phyloP scores from a whole-genome alignment of 2,113 vertebrate species.

The Dasypus novemcinctus region DNA sequence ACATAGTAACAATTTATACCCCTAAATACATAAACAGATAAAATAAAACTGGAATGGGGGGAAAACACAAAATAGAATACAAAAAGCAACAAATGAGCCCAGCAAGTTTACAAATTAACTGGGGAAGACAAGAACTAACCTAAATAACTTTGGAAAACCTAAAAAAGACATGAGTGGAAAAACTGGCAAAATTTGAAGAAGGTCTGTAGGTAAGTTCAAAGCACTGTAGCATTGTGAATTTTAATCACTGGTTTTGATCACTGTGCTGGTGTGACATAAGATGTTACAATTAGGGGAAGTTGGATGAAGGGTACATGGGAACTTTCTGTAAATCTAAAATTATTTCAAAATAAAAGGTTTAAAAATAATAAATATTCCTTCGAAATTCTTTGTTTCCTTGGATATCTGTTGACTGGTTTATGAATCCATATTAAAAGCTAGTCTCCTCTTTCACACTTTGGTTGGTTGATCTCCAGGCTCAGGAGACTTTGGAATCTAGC shows the following conservation, averaged over 20 bases:
- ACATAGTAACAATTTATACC: too few relatives aligned
- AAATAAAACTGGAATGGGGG: too few relatives aligned
- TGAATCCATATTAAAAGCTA: not conserved
- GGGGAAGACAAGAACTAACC: too few relatives aligned
- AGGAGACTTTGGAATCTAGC: not conserved
- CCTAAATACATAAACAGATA: too few relatives aligned
- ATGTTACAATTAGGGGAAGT: not conserved
- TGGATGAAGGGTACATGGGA: not conserved
- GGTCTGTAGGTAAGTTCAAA: not conserved
- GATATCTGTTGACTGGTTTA: not conserved
- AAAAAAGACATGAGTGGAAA: not conserved
- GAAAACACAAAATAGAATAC: too few relatives aligned
- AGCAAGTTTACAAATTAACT: too few relatives aligned
- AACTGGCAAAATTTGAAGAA: not conserved
- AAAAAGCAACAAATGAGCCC: too few relatives aligned
- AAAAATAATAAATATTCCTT: not conserved
- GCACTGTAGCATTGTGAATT: not conserved
- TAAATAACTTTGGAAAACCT: not conserved
- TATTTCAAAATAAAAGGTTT: not conserved
- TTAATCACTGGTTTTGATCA: not conserved
- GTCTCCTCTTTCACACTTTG: not conserved
- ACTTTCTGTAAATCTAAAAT: not conserved
- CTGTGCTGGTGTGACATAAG: not conserved
- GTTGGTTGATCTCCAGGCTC: not conserved
- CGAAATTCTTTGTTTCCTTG: not conserved